phyloP scores from a whole-genome alignment of 2,113 vertebrate species.

The Myodes glareolus region DNA sequence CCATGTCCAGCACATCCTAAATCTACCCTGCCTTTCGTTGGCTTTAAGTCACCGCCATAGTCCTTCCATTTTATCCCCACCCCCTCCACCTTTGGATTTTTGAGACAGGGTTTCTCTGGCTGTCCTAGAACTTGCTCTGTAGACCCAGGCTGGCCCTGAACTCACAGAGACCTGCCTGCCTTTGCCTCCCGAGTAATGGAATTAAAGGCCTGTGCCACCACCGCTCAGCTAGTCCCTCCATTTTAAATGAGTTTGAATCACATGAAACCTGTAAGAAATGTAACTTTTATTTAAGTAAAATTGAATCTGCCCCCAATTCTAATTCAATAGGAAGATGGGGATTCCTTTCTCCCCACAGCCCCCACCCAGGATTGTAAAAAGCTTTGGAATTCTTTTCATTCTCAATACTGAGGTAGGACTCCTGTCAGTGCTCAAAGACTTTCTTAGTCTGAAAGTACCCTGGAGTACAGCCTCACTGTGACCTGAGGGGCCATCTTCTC shows the following conservation, averaged over 20 bases:
- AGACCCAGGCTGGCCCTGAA: no score
- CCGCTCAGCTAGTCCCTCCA: neutral
- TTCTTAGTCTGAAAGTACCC: neutral
- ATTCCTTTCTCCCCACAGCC: neutral
- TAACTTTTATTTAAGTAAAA: constrained; percentile 27
- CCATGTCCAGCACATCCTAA: neutral
- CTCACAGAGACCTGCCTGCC: no score
- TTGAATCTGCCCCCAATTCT: constrained; percentile 7
- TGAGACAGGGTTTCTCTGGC: no score
- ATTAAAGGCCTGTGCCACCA: no score
- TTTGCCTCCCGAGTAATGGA: no score
- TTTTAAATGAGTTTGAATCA: neutral
- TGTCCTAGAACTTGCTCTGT: no score
- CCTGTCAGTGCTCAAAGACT: neutral
- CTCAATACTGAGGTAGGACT: neutral
- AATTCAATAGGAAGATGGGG: neutral
- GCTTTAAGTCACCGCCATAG: neutral
- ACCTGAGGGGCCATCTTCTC: neutral
- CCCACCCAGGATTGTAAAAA: neutral
- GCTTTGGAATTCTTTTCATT: neutral
- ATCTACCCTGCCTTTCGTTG: neutral
- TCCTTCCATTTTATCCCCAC: neutral
- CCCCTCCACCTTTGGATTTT: no score
- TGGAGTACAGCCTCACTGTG: no score
- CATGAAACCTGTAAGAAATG: neutral